Percentiles rank a stretch among this genome's conserved stretches.
These are phyloP conservation scores for Equus quagga DNA, from an alignment of 2,113 vertebrate species.

Conservation along the genomic window DNA sequence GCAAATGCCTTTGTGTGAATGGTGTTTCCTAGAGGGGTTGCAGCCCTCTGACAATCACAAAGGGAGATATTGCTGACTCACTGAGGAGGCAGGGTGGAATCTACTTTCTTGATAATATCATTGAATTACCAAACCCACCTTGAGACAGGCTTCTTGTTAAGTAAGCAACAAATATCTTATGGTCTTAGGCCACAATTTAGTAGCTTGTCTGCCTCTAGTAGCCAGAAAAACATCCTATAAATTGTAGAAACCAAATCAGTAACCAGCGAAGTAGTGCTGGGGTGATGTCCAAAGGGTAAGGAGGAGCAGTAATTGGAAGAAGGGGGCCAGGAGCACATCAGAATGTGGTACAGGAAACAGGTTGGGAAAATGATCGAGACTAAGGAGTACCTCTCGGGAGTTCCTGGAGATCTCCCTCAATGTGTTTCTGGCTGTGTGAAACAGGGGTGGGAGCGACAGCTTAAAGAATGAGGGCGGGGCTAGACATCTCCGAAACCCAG, in stretches of 20 bases:
- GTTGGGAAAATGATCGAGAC: background rate
- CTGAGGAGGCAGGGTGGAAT: background rate
- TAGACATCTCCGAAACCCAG: background rate
- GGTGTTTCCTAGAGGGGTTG: background rate
- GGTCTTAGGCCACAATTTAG: background rate
- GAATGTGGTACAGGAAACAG: background rate
- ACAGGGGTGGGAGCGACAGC: background rate
- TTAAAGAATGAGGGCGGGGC: background rate
- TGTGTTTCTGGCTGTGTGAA: background rate
- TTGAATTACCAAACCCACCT: slow-evolving; percentile 7
- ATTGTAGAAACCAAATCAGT: background rate
- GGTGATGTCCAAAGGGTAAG: background rate
- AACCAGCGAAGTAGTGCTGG: background rate
- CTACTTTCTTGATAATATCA: background rate
- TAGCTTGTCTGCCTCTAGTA: slow-evolving; percentile 13
- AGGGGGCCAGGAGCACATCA: background rate
- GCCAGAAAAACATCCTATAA: background rate
- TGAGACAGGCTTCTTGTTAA: background rate
- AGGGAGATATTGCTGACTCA: background rate
- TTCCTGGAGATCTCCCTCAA: background rate
- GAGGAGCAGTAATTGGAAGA: background rate
- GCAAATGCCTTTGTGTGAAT: background rate
- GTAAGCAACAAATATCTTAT: background rate
- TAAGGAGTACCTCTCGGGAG: background rate
- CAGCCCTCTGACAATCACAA: background rate